A percentile compares a stretch with the other conserved stretches of the same genome.
Conservation (phyloP, 2,797 vertebrate species). For the Danio kyathit region DNA sequence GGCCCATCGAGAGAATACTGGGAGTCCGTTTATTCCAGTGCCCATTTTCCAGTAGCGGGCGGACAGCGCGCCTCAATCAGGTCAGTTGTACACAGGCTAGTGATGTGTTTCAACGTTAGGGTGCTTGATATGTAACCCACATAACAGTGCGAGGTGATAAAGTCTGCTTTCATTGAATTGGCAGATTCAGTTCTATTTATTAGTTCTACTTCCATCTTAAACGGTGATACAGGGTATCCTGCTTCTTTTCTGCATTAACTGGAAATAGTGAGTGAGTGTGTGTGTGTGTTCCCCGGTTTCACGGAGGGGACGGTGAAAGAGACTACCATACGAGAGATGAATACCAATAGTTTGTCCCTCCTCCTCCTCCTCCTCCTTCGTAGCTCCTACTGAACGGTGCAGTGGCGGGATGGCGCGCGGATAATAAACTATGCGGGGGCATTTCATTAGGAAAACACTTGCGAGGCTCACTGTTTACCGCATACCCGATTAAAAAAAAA, state of each 20-base stretch:
- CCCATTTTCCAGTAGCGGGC: slow-evolving; percentile 38
- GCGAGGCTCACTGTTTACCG: not conserved
- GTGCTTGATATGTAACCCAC: slow-evolving; percentile 4
- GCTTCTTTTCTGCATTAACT: slow-evolving; percentile 67
- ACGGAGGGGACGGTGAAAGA: slow-evolving; percentile 62
- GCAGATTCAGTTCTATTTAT: not conserved
- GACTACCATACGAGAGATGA: slow-evolving; percentile 66
- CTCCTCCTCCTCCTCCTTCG: slow-evolving; percentile 50
- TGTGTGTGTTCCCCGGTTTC: slow-evolving; percentile 61
- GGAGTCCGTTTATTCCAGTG: slow-evolving; percentile 35
- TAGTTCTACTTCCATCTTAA: not conserved
- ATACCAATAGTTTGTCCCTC: slow-evolving; percentile 65
- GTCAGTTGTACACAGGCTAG: not conserved
- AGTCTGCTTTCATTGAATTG: not conserved
- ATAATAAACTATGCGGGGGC: slow-evolving; percentile 60
- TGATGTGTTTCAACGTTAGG: slow-evolving; percentile 11
- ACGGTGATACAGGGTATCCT: not conserved
- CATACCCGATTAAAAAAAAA: not conserved
- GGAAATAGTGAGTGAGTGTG: slow-evolving; percentile 35
- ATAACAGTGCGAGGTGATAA: not conserved
- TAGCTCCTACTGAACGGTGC: slow-evolving; percentile 57
- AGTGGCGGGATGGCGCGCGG: slow-evolving; percentile 53
- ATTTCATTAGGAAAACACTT: slow-evolving; percentile 48
- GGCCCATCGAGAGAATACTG: slow-evolving; percentile 18
- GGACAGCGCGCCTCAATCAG: slow-evolving; percentile 33